phyloP scores from a whole-genome alignment of 2,113 vertebrate genomes.

The Pteronura brasiliensis region DNA sequence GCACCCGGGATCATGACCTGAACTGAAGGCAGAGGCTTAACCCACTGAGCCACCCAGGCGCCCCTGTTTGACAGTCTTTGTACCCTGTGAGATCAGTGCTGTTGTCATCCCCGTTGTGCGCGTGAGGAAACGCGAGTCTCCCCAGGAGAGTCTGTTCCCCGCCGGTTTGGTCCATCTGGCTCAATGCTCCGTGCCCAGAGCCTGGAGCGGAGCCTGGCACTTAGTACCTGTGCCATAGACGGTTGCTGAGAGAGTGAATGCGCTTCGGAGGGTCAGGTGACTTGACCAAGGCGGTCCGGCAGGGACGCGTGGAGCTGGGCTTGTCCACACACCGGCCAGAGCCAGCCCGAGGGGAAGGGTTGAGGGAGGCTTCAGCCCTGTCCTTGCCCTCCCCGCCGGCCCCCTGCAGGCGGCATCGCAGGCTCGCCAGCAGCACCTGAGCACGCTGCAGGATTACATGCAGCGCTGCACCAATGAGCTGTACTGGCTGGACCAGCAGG shows the following conservation, averaged over 20 bases:
- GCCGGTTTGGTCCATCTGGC: neutral
- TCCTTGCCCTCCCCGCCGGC: neutral
- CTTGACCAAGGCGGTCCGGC: neutral
- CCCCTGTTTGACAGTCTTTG: neutral
- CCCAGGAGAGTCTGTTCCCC: neutral
- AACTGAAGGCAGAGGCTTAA: neutral
- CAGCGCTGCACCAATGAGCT: slow-evolving; percentile 98
- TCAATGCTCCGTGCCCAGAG: neutral
- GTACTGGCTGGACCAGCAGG: slow-evolving; percentile 99
- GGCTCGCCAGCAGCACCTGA: slow-evolving; percentile 91
- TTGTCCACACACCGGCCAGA: neutral
- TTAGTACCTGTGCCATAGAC: too few relatives aligned
- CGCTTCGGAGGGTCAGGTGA: neutral
- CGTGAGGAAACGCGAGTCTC: neutral
- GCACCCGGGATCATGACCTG: neutral
- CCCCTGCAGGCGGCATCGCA: slow-evolving; percentile 79
- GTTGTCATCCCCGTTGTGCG: neutral
- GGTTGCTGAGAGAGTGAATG: neutral
- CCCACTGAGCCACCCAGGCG: neutral
- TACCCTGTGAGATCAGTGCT: neutral
- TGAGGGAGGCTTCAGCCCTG: neutral
- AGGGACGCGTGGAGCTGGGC: neutral
- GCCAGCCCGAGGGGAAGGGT: fast-evolving
- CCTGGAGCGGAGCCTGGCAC: neutral
- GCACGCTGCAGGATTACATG: slow-evolving; percentile 95